Base-by-base conservation (phyloP, 64 coral and sea anemone species). In the Platygyra sinensis region DNA sequence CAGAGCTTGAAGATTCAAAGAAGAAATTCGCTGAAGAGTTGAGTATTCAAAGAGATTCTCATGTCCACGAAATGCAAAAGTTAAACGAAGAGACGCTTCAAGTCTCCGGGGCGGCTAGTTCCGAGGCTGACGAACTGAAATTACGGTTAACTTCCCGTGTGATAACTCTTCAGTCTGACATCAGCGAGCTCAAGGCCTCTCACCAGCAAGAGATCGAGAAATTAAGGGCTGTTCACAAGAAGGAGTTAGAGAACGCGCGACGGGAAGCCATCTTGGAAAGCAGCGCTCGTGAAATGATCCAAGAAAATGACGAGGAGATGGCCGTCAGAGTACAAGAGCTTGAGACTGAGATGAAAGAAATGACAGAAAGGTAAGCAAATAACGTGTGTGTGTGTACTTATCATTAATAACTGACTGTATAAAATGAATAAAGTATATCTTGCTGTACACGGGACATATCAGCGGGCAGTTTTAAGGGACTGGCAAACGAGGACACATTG, bases 101-200 rank as follows among this genome's bases (percentile, higher is more conserved):
- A 77, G 92, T 97, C 8, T 93, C 91, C 28, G 95, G 95, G 22
- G 92, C 94, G 29, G 91, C 94, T 7, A 96, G 74, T 30, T 94
- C 83, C 1, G 87, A 96, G 24, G 88, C 72, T 2, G 97, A 99
- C 36, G 97, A 96, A 76, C 74, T 93, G 10, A 92, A 89, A 63
- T 89, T 99, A 33, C 82, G 94, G 55, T 78, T 99, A 17, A 99
- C 97, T 18, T 99, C 97, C 13, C 88, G 94, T 61, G 97, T 99
- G 1, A 99, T 99, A 29, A 93, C 94, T 16, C 75, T 99, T 61
- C 97, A 99, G 79, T 99, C 97, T 15, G 97, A 99, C 88, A 99
- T 99, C 39, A 99, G 94, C 75, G 97, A 99, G 54, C 85, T 99
- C 1, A 99, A 96, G 63, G 94, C 94, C 11, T 89, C 91, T 20